Percentiles rank a stretch among this genome's conserved stretches.
phyloP scores from a whole-genome alignment of 2,888 invertebrate genomes.

The Spisula subtruncata region DNA sequence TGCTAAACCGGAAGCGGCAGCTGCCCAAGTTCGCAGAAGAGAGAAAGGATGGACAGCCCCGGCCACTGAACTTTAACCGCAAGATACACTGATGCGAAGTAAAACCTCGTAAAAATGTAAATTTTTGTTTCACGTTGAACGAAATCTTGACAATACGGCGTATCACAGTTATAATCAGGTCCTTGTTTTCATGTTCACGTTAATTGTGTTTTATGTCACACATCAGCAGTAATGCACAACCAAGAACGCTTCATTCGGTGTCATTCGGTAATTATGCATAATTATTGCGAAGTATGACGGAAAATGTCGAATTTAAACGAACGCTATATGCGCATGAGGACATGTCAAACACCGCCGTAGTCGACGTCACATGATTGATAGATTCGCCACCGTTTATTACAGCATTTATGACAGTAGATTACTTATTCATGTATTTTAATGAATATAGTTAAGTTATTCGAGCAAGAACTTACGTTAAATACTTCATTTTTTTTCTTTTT shows the following conservation, averaged over 20 bases:
- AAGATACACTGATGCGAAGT: too few species aligned
- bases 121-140: too few species aligned
- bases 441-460: neutral
- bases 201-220: neutral
- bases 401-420: neutral
- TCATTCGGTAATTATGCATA: neutral
- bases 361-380: constrained; percentile 29
- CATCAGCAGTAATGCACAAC: neutral
- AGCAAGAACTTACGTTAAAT: neutral
- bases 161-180: neutral
- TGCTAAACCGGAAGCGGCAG: too few species aligned
- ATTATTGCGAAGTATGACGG: neutral
- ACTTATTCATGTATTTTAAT: constrained; percentile 32
- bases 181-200: neutral
- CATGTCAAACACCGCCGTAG: constrained; percentile 25
- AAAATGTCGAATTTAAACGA: neutral
- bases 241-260: neutral
- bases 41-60: too few species aligned
- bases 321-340: constrained; percentile 23
- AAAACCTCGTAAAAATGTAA: too few species aligned
- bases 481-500: neutral
- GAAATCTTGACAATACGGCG: too few species aligned
- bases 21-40: too few species aligned
- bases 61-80: too few species aligned
- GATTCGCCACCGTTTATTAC: neutral